phyloP scores from a whole-genome alignment of 1,140 invertebrate species.

The Megathymus violae region DNA sequence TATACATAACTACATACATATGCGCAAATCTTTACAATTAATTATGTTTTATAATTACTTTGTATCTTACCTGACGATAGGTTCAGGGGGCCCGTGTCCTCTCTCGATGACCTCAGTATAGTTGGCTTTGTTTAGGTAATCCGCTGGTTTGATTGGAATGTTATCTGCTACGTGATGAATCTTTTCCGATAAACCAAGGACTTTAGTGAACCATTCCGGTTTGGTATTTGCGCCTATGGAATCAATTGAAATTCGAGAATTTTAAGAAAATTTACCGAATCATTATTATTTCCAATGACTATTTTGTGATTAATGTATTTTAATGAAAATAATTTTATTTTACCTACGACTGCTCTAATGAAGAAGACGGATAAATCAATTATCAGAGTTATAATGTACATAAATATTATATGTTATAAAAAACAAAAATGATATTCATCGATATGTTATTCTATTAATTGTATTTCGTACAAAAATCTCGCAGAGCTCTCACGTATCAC shows the following conservation, averaged over 20 bases:
- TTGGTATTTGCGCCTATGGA: conserved; percentile 71
- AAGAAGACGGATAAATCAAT: too few species aligned
- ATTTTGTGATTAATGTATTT: not conserved
- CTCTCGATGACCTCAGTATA: conserved; percentile 92
- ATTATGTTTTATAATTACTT: too few species aligned
- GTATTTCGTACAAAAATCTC: not conserved
- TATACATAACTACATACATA: too few species aligned
- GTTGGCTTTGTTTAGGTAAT: conserved; percentile 88
- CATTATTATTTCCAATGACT: too few species aligned
- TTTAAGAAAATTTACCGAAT: too few species aligned
- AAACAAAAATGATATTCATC: not conserved
- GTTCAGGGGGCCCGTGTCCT: conserved; percentile 85
- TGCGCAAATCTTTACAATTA: too few species aligned
- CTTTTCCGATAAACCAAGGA: conserved; percentile 69
- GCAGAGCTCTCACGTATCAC: not conserved
- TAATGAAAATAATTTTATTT: too few species aligned
- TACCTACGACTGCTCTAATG: too few species aligned
- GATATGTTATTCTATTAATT: not conserved
- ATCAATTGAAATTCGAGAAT: conserved; percentile 7
- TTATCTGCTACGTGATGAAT: conserved; percentile 85
- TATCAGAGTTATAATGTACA: too few species aligned
- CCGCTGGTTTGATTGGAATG: conserved; percentile 85
- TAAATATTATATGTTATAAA: too few species aligned
- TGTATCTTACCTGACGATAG: conserved; percentile 65
- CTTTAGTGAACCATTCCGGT: conserved; percentile 84